Conservation (phyloP, 2,888 invertebrate genomes). For the Pherbina coryleti region DNA sequence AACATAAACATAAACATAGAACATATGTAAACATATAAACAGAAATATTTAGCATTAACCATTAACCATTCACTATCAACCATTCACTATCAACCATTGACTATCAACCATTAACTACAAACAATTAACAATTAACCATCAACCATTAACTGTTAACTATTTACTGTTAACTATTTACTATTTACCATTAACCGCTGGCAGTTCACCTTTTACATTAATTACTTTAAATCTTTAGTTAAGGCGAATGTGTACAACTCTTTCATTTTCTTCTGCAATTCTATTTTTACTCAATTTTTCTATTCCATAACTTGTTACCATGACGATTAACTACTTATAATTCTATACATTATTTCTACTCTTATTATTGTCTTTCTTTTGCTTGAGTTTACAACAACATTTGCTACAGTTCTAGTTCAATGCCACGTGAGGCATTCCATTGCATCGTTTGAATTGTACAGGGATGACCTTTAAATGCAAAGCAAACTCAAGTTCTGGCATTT, state of each 20-base stretch:
- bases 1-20: too few species aligned
- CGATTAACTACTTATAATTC: neutral
- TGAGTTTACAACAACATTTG: neutral
- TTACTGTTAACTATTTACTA: too few species aligned
- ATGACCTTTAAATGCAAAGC: slow-evolving; percentile 44
- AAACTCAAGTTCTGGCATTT: neutral
- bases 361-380: neutral
- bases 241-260: neutral
- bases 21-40: too few species aligned
- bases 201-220: too few species aligned
- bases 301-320: neutral
- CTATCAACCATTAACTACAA: too few species aligned
- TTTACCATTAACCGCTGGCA: too few species aligned
- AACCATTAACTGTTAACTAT: too few species aligned
- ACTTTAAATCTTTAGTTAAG: neutral
- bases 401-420: slow-evolving; percentile 43
- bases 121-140: too few species aligned
- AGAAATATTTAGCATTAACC: too few species aligned
- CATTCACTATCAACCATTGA: too few species aligned
- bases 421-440: neutral
- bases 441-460: slow-evolving; percentile 26
- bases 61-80: too few species aligned
- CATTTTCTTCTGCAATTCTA: neutral
- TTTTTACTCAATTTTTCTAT: neutral
- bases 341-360: neutral